A percentile compares a stretch with the other conserved stretches of the same genome.
phyloP scores from a whole-genome alignment of 1,140 invertebrate species.

The Whitmania pigra region DNA sequence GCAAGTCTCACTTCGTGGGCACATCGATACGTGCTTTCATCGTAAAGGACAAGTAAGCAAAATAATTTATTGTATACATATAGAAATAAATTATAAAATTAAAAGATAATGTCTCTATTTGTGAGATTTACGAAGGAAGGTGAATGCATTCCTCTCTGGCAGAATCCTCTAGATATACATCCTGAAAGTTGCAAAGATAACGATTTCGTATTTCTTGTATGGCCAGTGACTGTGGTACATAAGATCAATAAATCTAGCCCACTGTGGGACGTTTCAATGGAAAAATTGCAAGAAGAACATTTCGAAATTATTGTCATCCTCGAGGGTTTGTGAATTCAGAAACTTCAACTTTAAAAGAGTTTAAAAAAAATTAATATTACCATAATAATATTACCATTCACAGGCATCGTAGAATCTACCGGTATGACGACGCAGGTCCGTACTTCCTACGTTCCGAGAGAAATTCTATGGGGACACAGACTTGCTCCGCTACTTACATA shows the following conservation, averaged over 20 bases:
- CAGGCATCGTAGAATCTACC: constrained; percentile 20
- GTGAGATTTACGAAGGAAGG: constrained; percentile 52
- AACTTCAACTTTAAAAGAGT: constrained; percentile 38
- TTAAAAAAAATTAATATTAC: no score
- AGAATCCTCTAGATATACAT: constrained; percentile 29
- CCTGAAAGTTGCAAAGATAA: constrained; percentile 56
- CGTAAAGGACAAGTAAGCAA: constrained; percentile 50
- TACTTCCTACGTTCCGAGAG: constrained; percentile 38
- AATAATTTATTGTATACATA: no score
- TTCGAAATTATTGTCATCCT: constrained; percentile 66
- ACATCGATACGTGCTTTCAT: constrained; percentile 69
- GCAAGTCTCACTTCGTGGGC: constrained; percentile 84
- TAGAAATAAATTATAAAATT: no score
- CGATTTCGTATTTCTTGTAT: constrained; percentile 57
- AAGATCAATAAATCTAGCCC: constrained; percentile 29
- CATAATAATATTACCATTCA: no score
- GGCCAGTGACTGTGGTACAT: constrained; percentile 51
- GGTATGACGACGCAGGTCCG: constrained; percentile 31
- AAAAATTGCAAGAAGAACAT: constrained; percentile 25
- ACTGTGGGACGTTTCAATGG: constrained; percentile 28
- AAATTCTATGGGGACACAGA: constrained; percentile 39
- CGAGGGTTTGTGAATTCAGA: constrained; percentile 60
- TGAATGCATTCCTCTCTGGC: constrained; percentile 38
- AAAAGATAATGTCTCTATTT: background rate
- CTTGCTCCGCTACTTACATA: constrained; percentile 59